Evolutionary conservation across 2,113 vertebrate species (phyloP), one percentile per base, ranked within the genome.

Genomic region (Cynocephalus volans): DNA sequence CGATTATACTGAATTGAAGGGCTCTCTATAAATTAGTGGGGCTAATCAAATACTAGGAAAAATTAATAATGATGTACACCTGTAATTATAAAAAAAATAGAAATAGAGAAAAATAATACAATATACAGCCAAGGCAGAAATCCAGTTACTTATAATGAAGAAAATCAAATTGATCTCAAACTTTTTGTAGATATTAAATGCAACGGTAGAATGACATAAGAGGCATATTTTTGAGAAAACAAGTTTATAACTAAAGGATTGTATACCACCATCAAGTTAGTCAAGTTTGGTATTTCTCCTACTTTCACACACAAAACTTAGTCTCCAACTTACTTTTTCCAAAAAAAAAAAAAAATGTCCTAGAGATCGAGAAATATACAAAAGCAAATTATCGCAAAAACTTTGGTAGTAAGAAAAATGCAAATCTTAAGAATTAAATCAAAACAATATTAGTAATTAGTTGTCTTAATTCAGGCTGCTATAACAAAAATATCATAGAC

Each of bases 321-420:
- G 8, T 84, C 17, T 72, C 24, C 45, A 85, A 70, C 5, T 50
- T 90, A 77, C 28, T 10, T 36, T 93, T 75, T 28, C 41, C 45
- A 41, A 41, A 41, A 41, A 41, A 41, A 52, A 19, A 79, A 67
- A 70, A 56, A 65, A 76, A 15, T 31, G 8, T 11, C 8, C 31
- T 79, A 70, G 64, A 70, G 75, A 60, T 8, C 54, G 80, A 88
- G 86, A 67, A 17, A 83, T 84, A 84, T 50, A 58, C 52, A 76
- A 84, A 84, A 60, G 54, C 58, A 17, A 73, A n/a, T 83, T 31
- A 60, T 81, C 36, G 41, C 65, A 26, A 88, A 96, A 67, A 77
- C 19, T 88, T 58, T 13, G 41, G 10, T 60, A 87, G 9, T 77
- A 93, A 70, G 33, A 75, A 96, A 93, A 84, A 84, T 77, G n/a